A percentile compares a stretch with the other conserved stretches of the same genome.
phyloP scores from a whole-genome alignment of 1,140 invertebrate species.

The Phymorhynchus buccinoides region DNA sequence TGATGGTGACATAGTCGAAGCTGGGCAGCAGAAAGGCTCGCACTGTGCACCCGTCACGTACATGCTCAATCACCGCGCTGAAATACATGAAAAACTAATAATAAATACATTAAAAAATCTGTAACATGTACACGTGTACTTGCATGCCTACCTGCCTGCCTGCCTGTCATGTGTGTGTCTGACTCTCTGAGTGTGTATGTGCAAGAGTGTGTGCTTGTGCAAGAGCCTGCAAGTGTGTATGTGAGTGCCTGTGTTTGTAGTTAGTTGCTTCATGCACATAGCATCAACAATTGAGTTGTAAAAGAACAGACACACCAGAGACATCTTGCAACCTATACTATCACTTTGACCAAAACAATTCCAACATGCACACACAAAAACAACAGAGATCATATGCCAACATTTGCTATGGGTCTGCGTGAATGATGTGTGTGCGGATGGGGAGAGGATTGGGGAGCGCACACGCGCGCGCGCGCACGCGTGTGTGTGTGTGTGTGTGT shows the following conservation, averaged over 20 bases:
- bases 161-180: no score
- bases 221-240: not conserved
- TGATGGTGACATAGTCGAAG: conserved; percentile 91
- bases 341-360: not conserved
- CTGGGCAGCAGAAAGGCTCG: conserved; percentile 89
- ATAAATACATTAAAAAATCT: not conserved
- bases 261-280: not conserved
- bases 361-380: not conserved
- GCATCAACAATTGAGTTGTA: conserved; percentile 9
- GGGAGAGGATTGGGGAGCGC: not conserved
- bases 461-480: not conserved
- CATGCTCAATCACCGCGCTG: conserved; percentile 95
- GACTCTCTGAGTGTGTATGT: not conserved
- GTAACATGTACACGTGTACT: no score
- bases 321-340: not conserved
- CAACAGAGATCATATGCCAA: not conserved
- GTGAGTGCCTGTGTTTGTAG: not conserved
- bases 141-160: no score
- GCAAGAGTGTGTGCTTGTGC: not conserved
- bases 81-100: conserved; percentile 48
- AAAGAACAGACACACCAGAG: not conserved
- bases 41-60: conserved; percentile 95
- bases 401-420: not conserved
- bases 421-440: no score
- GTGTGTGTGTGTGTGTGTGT: not conserved